Base-by-base conservation (phyloP, 2,888 invertebrate genomes). In the Clusia tigrina region DNA sequence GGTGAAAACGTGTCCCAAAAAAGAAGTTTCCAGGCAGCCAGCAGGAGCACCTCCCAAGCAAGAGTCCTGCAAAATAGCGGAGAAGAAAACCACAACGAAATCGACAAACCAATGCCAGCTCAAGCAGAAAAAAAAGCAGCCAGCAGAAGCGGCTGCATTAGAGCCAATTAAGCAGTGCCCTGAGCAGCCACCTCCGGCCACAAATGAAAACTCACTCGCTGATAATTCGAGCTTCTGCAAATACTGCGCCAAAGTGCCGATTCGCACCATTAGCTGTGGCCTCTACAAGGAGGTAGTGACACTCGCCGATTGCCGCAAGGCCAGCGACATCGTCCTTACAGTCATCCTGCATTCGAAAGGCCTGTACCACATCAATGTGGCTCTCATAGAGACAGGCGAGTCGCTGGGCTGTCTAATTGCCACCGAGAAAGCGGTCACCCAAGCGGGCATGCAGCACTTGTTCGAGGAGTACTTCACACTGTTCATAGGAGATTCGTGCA, bases 361-460 rank as follows among this genome's bases (percentile, higher is more conserved):
- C 46, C 9, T 73, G 3, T 79, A 80, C 18, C 79, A 78, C 38
- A 59, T 81, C 1, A 77, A 69, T 53, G 61, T 80, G 0, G 64
- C 71, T 3, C 38, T 69, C 15, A 65, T 63, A n/a, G 24, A 58
- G 0, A 62, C 70, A 0, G 69, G 67, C 0, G 18, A 51, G 3
- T 57, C 62, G 0, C 51, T 79, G 2, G 72, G 74, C 10, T 77
- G 74, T 20, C 42, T 81, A 15, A 61, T 73, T 18, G 77, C 65
- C 24, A 76, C 58, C 12, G 73, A 72, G 15, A 18, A 10, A 2
- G 78, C 73, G 15, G 73, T 77, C 3, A 54, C 60, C 24, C 61
- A 61, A 2, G 71, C 69, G 6, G 60, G 56, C 20, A 20, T 22
- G 1, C 53, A 66, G 3, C 42, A 65, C 26, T 26, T 70, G 24